Percentiles rank a stretch among this genome's conserved stretches.
phyloP scores from a whole-genome alignment of 2,113 vertebrate genomes.

The Podarcis cretensis region DNA sequence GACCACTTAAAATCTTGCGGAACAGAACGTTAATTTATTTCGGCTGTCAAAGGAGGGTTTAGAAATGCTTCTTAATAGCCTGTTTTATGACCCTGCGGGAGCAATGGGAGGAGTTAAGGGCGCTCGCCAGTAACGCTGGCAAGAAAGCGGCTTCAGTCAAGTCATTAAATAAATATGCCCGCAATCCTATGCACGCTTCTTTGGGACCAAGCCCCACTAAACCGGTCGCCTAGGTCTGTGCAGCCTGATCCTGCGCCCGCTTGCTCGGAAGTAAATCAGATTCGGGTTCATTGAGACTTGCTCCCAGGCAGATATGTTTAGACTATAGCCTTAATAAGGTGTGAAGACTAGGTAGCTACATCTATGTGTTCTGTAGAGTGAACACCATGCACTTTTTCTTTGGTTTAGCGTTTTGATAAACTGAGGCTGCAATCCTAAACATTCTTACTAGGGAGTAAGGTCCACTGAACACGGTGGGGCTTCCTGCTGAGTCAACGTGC shows the following conservation, averaged over 20 bases:
- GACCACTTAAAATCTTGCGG: background rate
- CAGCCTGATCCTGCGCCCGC: background rate
- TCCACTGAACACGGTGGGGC: background rate
- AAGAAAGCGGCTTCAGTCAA: background rate
- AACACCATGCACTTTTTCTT: background rate
- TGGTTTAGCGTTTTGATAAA: background rate
- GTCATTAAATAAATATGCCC: background rate
- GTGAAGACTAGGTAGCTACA: background rate
- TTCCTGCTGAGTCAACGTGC: background rate
- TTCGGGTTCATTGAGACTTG: background rate
- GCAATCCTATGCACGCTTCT: too few species aligned
- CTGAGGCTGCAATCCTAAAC: background rate
- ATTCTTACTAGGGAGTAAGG: background rate
- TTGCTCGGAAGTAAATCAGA: background rate
- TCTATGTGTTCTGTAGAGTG: background rate
- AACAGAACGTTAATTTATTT: background rate
- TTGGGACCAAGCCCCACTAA: background rate
- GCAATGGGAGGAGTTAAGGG: background rate
- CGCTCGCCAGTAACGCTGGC: background rate
- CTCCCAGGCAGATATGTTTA: too few species aligned
- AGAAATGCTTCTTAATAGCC: background rate
- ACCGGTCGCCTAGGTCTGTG: background rate
- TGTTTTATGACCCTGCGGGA: background rate
- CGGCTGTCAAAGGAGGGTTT: background rate
- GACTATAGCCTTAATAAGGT: background rate